phyloP scores from a whole-genome alignment of 2,797 vertebrate species.

The Lepilemur septentrionalis region DNA sequence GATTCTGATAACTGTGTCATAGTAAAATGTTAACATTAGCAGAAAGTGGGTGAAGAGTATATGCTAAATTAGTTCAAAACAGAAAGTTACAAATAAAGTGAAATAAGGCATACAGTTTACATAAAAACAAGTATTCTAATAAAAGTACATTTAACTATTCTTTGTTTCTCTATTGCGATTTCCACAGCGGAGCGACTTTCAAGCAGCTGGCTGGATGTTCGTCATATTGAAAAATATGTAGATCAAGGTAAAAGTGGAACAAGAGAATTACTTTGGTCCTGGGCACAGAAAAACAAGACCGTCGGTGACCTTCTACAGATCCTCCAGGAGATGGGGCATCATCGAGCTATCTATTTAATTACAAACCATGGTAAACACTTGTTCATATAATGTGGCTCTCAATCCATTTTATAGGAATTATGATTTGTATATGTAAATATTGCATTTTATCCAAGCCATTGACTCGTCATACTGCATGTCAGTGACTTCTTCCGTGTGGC shows the following conservation, averaged over 20 bases:
- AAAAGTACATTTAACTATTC: neutral
- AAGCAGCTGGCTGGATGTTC: conserved; percentile 85
- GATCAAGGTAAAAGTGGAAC: conserved; percentile 87
- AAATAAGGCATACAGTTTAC: neutral
- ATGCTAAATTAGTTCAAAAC: neutral
- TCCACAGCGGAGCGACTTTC: conserved; percentile 83
- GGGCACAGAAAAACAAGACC: conserved; percentile 88
- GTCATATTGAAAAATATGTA: conserved; percentile 83
- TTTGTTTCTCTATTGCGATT: conserved; percentile 26
- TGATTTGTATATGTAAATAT: neutral
- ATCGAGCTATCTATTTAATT: conserved; percentile 84
- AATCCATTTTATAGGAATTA: neutral
- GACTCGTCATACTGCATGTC: neutral
- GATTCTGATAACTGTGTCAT: neutral
- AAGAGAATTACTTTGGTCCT: conserved; percentile 88
- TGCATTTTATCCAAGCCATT: neutral
- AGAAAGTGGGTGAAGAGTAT: neutral
- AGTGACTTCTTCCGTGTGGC: neutral
- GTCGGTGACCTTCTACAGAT: conserved; percentile 85
- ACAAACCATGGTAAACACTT: conserved; percentile 76
- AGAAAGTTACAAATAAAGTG: neutral
- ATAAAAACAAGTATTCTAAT: neutral
- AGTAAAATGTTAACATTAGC: neutral
- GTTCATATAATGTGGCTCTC: neutral
- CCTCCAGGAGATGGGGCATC: conserved; percentile 85